A percentile compares a stretch with the other conserved stretches of the same genome.
These are phyloP conservation scores for Squalus acanthias DNA, from an alignment of 2,797 vertebrate species.

Conservation along the genomic window DNA sequence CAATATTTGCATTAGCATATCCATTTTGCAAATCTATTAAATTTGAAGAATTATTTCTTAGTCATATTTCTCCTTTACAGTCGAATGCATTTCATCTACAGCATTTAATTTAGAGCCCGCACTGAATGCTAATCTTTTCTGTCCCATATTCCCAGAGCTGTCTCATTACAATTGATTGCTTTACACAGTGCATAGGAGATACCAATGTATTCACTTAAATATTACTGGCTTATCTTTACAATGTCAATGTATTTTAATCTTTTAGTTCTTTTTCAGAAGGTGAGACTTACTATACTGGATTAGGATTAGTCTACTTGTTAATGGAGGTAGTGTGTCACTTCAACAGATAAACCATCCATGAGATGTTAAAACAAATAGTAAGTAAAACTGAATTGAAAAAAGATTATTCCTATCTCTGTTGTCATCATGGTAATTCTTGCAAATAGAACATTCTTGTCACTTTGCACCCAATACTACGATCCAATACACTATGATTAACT, in stretches of 20 bases:
- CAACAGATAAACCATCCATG: neutral
- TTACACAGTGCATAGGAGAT: neutral
- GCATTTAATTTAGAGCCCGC: neutral
- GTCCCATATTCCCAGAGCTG: neutral
- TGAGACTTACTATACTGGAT: neutral
- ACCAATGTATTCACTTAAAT: neutral
- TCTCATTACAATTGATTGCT: neutral
- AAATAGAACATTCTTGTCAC: neutral
- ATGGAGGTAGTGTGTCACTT: neutral
- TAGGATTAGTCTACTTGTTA: neutral
- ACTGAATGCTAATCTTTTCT: neutral
- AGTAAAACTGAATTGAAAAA: neutral
- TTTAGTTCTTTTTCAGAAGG: neutral
- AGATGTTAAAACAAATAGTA: neutral
- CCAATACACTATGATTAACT: neutral
- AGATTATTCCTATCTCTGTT: neutral
- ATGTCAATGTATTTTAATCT: neutral
- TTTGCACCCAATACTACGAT: neutral
- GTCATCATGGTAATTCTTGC: neutral
- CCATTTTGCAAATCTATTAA: conserved; percentile 20
- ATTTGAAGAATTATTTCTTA: conserved; percentile 3
- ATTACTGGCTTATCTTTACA: neutral
- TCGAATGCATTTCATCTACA: neutral
- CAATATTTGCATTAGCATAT: conserved; percentile 1
- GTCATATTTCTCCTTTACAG: conserved; percentile 4